Percentiles rank a stretch among this genome's conserved stretches.
These are phyloP conservation scores for Acanthis flammea DNA, from an alignment of 2,797 vertebrate genomes.

Conservation along the genomic window DNA sequence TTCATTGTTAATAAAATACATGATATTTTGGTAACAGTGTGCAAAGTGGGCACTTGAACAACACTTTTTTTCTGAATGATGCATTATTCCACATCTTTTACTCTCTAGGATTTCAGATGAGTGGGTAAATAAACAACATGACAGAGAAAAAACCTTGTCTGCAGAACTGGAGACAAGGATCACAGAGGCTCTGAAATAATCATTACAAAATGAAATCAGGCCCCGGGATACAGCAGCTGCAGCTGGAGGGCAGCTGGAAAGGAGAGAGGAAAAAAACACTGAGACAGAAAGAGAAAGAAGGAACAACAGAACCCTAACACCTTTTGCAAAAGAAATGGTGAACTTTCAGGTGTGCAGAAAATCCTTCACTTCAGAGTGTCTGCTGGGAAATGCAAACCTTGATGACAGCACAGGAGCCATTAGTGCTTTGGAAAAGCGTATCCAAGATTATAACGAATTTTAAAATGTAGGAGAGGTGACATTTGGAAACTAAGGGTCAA, in stretches of 20 bases:
- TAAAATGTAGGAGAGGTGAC: not conserved
- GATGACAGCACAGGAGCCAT: not conserved
- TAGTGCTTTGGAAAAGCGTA: not conserved
- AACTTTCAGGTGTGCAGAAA: not conserved
- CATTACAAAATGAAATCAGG: not conserved
- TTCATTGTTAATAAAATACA: slow-evolving; percentile 52
- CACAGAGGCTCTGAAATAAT: not conserved
- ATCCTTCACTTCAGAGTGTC: not conserved
- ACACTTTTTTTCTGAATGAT: not conserved
- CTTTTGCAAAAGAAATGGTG: not conserved
- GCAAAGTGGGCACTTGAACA: not conserved
- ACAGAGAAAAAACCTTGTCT: not conserved
- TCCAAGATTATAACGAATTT: not conserved
- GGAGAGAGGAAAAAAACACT: not conserved
- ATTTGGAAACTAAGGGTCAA: not conserved
- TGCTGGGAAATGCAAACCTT: not conserved
- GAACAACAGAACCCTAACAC: not conserved
- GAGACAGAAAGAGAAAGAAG: not conserved
- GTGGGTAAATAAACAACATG: not conserved
- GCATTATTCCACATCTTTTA: not conserved
- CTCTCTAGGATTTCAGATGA: not conserved
- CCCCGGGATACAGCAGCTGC: not conserved
- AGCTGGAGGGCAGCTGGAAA: not conserved
- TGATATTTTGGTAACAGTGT: not conserved
- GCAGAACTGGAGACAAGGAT: not conserved